Conservation (phyloP, 2,797 vertebrate species). For the Squalus acanthias region DNA sequence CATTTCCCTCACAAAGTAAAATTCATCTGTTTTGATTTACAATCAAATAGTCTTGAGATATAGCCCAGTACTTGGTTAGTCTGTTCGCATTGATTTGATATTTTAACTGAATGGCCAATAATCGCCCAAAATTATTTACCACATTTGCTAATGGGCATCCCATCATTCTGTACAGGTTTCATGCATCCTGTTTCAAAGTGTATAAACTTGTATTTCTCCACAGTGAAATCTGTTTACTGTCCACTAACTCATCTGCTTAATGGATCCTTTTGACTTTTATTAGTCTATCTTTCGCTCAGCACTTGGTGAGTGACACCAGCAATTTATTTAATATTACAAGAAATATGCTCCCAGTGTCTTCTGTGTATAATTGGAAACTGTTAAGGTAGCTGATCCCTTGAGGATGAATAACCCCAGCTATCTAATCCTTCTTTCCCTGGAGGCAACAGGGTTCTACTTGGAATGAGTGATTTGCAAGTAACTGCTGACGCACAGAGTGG, state of each 20-base stretch:
- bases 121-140: neutral
- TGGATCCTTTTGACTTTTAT: neutral
- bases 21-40: neutral
- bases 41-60: neutral
- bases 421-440: neutral
- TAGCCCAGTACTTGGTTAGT: neutral
- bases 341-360: neutral
- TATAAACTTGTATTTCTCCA: neutral
- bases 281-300: neutral
- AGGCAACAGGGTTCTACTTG: neutral
- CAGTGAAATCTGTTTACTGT: neutral
- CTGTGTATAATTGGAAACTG: neutral
- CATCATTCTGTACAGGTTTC: neutral
- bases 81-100: neutral
- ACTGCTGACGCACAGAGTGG: too few species aligned
- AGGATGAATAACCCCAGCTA: neutral
- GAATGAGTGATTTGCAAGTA: neutral
- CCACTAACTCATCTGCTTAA: neutral
- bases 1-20: neutral
- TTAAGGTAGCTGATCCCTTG: neutral
- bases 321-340: neutral
- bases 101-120: neutral
- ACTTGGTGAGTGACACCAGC: neutral
- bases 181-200: neutral
- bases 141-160: neutral